phyloP scores from a whole-genome alignment of 1,140 invertebrate species.

The fruit fly (Drosophila melanogaster) region Release_6_plus_ISO1_MT NT_033777.3:4953501-4954000 shows the following conservation, averaged over 20 bases:
- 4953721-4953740: slow-evolving; percentile 88
- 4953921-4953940: slow-evolving; percentile 86
- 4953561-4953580: slow-evolving; percentile 69
- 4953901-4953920: slow-evolving; percentile 87
- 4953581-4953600: slow-evolving; percentile 42
- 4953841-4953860: slow-evolving; percentile 85
- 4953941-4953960: slow-evolving; percentile 87
- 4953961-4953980: slow-evolving; percentile 87
- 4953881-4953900: slow-evolving; percentile 85
- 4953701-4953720: slow-evolving; percentile 86
- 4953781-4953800: slow-evolving; percentile 87
- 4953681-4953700: slow-evolving; percentile 87
- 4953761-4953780: slow-evolving; percentile 87
- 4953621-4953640: slow-evolving; percentile 87
- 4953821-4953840: slow-evolving; percentile 86
- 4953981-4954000: slow-evolving; percentile 87
- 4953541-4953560: slow-evolving; percentile 64
- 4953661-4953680: slow-evolving; percentile 85
- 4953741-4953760: slow-evolving; percentile 87
- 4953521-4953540: slow-evolving; percentile 56
- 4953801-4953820: slow-evolving; percentile 86
- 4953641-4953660: slow-evolving; percentile 86
- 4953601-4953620: slow-evolving; percentile 85
- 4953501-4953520: slow-evolving; percentile 4
- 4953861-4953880: slow-evolving; percentile 84